Conservation (phyloP, 2,113 vertebrate species). For the Amblyornis subalaris region DNA sequence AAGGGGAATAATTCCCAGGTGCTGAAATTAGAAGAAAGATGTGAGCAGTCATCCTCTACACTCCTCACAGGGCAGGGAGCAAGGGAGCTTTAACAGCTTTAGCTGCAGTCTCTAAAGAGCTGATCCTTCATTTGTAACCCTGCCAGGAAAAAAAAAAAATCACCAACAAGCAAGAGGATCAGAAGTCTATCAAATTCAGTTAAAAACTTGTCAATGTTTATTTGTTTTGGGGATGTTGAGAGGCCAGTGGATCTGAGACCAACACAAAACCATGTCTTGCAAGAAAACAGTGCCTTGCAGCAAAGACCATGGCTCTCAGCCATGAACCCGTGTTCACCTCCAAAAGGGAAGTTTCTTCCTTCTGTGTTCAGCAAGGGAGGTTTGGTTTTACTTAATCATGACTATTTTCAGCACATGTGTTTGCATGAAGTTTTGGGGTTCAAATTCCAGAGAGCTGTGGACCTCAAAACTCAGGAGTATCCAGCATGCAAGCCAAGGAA, state of each 20-base stretch:
- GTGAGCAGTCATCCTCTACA: background rate
- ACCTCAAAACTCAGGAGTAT: background rate
- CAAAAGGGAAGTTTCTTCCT: background rate
- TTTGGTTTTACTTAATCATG: background rate
- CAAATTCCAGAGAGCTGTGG: background rate
- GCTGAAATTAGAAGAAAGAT: background rate
- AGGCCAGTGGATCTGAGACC: background rate
- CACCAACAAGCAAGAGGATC: background rate
- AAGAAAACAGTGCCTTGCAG: background rate
- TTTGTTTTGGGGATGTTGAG: background rate
- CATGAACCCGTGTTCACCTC: background rate
- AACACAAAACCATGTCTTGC: fast-evolving
- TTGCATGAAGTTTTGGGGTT: background rate
- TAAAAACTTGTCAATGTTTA: background rate
- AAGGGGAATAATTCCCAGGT: background rate
- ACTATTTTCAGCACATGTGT: background rate
- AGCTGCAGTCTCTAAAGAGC: background rate
- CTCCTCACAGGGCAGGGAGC: background rate
- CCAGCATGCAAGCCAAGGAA: background rate
- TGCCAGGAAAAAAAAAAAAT: background rate
- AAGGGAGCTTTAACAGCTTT: background rate
- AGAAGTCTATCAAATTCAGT: background rate
- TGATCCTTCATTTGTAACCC: background rate
- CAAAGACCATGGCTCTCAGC: background rate
- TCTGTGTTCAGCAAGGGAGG: background rate